Evolutionary conservation across 2,113 vertebrate genomes (phyloP), one percentile per base, ranked within the genome.

Genomic region (Neodontobutis hainanensis): DNA sequence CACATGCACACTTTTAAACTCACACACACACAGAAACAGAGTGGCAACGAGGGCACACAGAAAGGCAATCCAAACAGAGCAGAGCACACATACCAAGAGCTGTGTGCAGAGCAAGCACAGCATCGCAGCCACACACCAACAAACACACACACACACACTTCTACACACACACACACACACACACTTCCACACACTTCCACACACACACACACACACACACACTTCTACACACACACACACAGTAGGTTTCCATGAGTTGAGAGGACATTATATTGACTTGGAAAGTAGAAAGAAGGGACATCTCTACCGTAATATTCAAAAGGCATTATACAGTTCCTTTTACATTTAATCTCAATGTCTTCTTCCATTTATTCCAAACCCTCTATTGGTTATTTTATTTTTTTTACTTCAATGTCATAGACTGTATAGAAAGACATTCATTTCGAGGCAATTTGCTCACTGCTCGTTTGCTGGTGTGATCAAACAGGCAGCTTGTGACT

Each of bases 11-110:
- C 56, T 53, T 16, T 57, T 16, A 58, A 61, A 71, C 60, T 65
- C 70, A 42, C 53, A 65, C 65, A 70, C 46, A 71, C 59, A 43
- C 43, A 51, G 44, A 57, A 50, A 59, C 53, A 48, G 57, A 71
- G 14, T 38, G 61, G 61, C 68, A 77, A 61, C 61, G 81, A 74
- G 73, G 74, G 66, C 75, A 79, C 70, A 72, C 60, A 83, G 68
- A 74, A 81, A 87, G 47, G 61, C 81, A 81, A 85, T 77, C 70
- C 79, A 89, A 87, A 88, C 81, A 83, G 76, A 85, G 79, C 78
- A 75, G 61, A 77, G 52, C 82, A 82, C 66, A 76, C 75, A 82
- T 57, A 84, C 80, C 75, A 74, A 76, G 75, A 71, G 73, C 59
- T 82, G 72, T 80, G 77, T 87, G 78, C 83, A 86, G 68, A 84